Percentiles rank a stretch among this genome's conserved stretches.
These are phyloP conservation scores for Peromyscus leucopus DNA, from an alignment of 2,113 vertebrate species.

Conservation along the genomic window DNA sequence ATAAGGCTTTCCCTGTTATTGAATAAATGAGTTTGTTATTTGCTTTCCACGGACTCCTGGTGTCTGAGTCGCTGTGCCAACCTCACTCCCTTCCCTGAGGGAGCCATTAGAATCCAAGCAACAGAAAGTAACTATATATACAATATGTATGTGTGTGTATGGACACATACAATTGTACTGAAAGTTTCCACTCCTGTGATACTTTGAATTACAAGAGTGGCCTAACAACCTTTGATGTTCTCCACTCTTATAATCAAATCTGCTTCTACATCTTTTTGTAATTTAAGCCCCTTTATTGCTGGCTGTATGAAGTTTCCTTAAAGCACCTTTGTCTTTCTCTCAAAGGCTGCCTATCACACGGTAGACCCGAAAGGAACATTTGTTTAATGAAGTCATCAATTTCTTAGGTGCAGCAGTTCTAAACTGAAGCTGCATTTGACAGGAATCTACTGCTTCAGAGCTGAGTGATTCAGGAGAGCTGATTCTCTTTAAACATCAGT, in stretches of 20 bases:
- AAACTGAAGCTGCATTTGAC: background rate
- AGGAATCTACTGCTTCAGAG: background rate
- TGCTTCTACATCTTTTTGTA: background rate
- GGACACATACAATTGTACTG: background rate
- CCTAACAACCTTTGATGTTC: background rate
- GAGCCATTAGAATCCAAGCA: too few species aligned
- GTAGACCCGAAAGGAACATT: background rate
- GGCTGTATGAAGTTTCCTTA: background rate
- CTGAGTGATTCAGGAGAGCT: background rate
- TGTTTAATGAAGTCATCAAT: background rate
- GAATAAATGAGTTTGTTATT: too few species aligned
- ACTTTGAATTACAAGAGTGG: background rate
- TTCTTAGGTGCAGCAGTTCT: background rate
- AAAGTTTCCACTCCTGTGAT: background rate
- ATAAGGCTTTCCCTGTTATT: too few species aligned
- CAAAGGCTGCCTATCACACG: background rate
- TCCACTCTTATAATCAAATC: background rate
- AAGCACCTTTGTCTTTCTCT: background rate
- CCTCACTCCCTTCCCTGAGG: too few species aligned
- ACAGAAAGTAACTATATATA: background rate
- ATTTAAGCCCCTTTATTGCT: background rate
- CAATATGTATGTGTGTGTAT: background rate
- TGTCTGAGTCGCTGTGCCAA: too few species aligned
- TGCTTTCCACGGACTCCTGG: too few species aligned
- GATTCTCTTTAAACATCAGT: background rate